Conservation (phyloP, 37 sponge, comb jelly and placozoan genomes). For the Aplysina aerophoba region DNA sequence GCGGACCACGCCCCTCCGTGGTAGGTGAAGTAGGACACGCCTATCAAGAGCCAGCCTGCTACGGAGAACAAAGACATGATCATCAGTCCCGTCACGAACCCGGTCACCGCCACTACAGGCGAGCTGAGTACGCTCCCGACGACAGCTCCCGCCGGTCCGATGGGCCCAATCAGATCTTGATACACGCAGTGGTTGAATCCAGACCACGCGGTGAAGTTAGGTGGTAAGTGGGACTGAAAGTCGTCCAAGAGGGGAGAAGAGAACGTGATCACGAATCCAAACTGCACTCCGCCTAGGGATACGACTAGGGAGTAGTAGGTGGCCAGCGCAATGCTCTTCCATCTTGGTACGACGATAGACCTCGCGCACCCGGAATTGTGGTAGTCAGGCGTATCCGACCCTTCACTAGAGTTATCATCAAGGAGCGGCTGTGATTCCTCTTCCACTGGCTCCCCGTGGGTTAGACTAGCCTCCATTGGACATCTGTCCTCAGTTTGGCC, state of each 20-base stretch:
- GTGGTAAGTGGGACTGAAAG: too few species aligned
- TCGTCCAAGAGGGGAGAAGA: constrained; percentile 19
- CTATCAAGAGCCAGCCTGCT: constrained; percentile 62
- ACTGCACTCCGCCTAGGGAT: neutral
- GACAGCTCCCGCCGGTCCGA: constrained; percentile 60
- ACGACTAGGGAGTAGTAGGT: constrained; percentile 1
- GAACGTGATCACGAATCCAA: neutral
- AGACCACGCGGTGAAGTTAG: neutral
- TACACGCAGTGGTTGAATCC: neutral
- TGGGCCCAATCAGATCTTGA: constrained; percentile 32
- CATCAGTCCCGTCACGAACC: constrained; percentile 54
- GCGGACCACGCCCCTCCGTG: too few species aligned
- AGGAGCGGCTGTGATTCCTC: too few species aligned
- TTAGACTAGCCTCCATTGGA: too few species aligned
- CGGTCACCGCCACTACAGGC: constrained; percentile 32
- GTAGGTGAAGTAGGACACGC: neutral
- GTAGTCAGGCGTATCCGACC: too few species aligned
- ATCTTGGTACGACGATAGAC: too few species aligned
- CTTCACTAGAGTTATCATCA: too few species aligned
- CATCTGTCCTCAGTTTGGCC: too few species aligned
- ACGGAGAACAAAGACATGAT: constrained; percentile 31
- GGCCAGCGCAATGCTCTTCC: neutral
- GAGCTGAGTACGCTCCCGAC: constrained; percentile 45
- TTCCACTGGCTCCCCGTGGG: too few species aligned
- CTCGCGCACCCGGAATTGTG: too few species aligned